These are phyloP conservation scores for Callimorpha dominula DNA, from an alignment of 2,888 invertebrate genomes.

Conservation along the genomic window DNA sequence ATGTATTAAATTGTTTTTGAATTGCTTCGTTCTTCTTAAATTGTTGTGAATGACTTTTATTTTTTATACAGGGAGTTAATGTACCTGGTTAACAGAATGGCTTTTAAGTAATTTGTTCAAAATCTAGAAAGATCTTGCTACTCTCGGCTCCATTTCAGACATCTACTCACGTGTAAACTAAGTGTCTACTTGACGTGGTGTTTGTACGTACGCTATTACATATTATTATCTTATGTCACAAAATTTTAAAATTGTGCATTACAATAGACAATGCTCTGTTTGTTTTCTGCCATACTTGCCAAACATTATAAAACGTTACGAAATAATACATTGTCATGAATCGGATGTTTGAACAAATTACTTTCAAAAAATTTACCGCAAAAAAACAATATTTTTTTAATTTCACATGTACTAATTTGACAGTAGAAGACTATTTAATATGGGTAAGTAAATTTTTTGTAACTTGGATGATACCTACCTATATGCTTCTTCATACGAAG, in stretches of 20 bases:
- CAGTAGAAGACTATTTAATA: slow-evolving; percentile 7
- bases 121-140: background rate
- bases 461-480: background rate
- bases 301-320: background rate
- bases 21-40: background rate
- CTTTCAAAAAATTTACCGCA: background rate
- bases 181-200: background rate
- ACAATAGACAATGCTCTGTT: background rate
- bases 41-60: background rate
- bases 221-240: background rate
- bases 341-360: slow-evolving; percentile 4
- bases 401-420: background rate
- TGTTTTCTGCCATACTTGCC: background rate
- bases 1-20: background rate
- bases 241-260: background rate
- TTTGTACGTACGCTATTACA: background rate
- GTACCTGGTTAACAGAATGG: background rate
- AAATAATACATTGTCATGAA: background rate
- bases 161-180: background rate
- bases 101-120: slow-evolving; percentile 2
- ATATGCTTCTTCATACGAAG: background rate
- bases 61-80: background rate
- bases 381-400: background rate
- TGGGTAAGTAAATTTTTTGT: background rate
- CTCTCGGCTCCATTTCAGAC: too few relatives aligned